Evolutionary conservation across 53 echinoderm and acorn worm species (phyloP), one percentile per base, ranked within the genome.

Genomic region (Holothuria leucospilota): DNA sequence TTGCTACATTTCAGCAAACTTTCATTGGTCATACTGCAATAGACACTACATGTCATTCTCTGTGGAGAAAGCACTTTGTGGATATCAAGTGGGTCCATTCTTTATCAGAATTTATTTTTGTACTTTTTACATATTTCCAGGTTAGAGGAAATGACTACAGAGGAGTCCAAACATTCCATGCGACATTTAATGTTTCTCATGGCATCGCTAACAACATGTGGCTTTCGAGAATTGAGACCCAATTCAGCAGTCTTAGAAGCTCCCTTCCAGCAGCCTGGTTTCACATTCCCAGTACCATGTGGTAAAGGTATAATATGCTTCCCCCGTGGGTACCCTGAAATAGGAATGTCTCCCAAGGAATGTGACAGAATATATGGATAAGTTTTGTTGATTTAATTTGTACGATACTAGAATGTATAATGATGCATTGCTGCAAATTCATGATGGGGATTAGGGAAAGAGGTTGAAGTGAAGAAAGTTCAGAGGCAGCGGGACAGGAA

Each of bases 191-290:
- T 98, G 40, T 80, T 93, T 9, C 90, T 98, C 25, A 95, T 98
- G 75, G 93, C 95, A 10, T 91, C 95, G n/a, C 75, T 98, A 65
- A 93, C 92, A 20, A 63, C 87, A 51, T 98, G 98, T 68, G 98
- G 98, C 20, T 98, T 88, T 85, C 88, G 82, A 34, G 98, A 98
- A 83, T 79, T 98, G 81, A 85, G 94, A 88, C 98, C 98, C 40
- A 95, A 88, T 81, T 95, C 95, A 41, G 90, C 90, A 56, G 91
- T 93, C 39, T 89, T 91, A 63, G 98, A 95, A 65, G 95, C 98
- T 49, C 95, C 98, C 86, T 95, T 95, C 89, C 95, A 95, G 81
- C 88, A 88, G 66, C 98, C 93, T 30, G 95, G 93, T 7, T 98
- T 98, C 88, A 95, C 88, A 67, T 82, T 98, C 41, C 98, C 98